Conservation (phyloP, 2,113 vertebrate species). For the Sapayoa aenigma region DNA sequence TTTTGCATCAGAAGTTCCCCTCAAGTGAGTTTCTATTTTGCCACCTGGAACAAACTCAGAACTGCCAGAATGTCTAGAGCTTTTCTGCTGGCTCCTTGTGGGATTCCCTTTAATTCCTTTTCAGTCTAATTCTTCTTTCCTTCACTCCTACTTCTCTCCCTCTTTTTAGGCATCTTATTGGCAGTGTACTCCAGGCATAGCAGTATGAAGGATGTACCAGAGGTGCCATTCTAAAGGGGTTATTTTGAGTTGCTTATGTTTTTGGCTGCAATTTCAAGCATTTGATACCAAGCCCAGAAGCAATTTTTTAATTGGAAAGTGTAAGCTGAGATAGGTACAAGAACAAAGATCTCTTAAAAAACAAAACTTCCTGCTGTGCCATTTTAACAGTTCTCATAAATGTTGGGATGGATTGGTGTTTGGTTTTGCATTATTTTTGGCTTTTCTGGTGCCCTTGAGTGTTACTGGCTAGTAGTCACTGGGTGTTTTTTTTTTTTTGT, state of each 20-base stretch:
- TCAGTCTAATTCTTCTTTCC: constrained; percentile 17
- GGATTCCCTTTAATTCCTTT: constrained; percentile 58
- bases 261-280: constrained; percentile 44
- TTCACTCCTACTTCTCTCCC: constrained; percentile 49
- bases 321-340: constrained; percentile 41
- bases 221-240: constrained; percentile 35
- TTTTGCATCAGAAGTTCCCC: constrained; percentile 29
- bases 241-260: constrained; percentile 58
- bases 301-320: constrained; percentile 58
- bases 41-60: constrained; percentile 50
- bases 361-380: neutral
- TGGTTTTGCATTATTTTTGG: neutral
- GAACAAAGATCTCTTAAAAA: constrained; percentile 34
- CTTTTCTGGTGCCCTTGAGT: neutral
- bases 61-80: constrained; percentile 31
- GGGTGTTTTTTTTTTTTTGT: neutral
- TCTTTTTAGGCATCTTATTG: constrained; percentile 53
- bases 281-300: constrained; percentile 59
- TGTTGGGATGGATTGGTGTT: neutral
- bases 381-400: neutral
- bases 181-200: constrained; percentile 17
- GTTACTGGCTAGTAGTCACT: neutral
- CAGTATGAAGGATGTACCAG: neutral
- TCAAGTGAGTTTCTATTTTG: constrained; percentile 11
- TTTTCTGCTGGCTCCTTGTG: constrained; percentile 23